Evolutionary conservation across 2,113 vertebrate genomes (phyloP).

Genomic region (Halcyon senegalensis): DNA sequence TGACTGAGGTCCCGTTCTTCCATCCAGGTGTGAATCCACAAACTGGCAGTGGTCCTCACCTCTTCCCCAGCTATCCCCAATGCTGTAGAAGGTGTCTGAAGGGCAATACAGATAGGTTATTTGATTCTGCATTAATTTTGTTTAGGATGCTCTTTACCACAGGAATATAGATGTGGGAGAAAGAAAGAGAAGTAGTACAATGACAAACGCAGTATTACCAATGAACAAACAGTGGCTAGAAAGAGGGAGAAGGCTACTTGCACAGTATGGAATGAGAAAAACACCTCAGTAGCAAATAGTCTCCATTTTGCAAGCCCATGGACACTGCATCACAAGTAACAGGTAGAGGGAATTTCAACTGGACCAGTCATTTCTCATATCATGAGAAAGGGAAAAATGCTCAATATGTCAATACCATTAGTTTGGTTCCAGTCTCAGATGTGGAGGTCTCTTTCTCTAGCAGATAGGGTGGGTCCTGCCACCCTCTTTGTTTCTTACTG

Average conservation of each 20-base stretch:
- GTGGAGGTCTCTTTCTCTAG: background rate
- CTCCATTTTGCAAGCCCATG: background rate
- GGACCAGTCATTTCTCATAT: background rate
- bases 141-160: background rate
- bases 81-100: conserved; percentile 93
- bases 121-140: background rate
- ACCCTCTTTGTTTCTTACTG: background rate
- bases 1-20: conserved; percentile 89
- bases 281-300: background rate
- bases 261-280: background rate
- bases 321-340: background rate
- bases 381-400: background rate
- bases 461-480: background rate
- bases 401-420: background rate
- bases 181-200: background rate
- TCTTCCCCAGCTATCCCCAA: conserved; percentile 92
- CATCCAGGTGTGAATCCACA: conserved; percentile 95
- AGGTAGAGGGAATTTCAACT: background rate
- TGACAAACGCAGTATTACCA: background rate
- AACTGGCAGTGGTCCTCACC: conserved; percentile 99
- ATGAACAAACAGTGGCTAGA: background rate
- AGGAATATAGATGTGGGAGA: background rate
- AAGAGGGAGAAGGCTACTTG: background rate
- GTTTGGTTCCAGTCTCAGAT: background rate
- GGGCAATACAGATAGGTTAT: background rate